phyloP scores from a whole-genome alignment of 2,888 invertebrate species.

The Drosophila kambysellisi region DNA sequence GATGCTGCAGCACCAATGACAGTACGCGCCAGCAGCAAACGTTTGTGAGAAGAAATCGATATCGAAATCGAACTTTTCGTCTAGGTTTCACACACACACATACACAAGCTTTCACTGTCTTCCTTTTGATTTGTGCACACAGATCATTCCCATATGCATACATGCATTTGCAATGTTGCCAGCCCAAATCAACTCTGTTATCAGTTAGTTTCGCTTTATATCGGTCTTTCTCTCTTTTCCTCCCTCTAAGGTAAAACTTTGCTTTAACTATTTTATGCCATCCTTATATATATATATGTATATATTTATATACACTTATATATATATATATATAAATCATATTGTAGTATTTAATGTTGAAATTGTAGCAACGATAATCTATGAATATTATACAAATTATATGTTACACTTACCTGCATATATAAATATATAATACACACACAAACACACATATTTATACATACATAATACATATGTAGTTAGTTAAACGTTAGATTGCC shows the following conservation, averaged over 20 bases:
- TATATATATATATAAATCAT: slow-evolving; percentile 34
- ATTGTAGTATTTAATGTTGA: slow-evolving; percentile 75
- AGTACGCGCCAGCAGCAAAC: slow-evolving; percentile 61
- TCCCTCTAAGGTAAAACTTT: slow-evolving; percentile 33
- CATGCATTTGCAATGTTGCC: slow-evolving; percentile 67
- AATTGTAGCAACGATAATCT: slow-evolving; percentile 71
- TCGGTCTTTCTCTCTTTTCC: background rate
- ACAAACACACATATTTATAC: slow-evolving; percentile 40
- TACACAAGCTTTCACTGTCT: slow-evolving; percentile 34
- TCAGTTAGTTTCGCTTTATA: slow-evolving; percentile 18
- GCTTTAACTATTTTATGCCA: slow-evolving; percentile 69
- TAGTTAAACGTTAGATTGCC: slow-evolving; percentile 77
- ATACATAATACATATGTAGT: slow-evolving; percentile 55
- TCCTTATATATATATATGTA: slow-evolving; percentile 31
- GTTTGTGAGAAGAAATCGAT: slow-evolving; percentile 85
- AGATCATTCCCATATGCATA: slow-evolving; percentile 18
- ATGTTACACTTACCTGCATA: slow-evolving; percentile 76
- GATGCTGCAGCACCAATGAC: slow-evolving; percentile 63
- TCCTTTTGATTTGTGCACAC: slow-evolving; percentile 49
- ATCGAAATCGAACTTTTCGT: slow-evolving; percentile 85
- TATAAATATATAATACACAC: slow-evolving; percentile 64
- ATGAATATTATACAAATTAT: slow-evolving; percentile 69
- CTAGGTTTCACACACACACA: slow-evolving; percentile 62
- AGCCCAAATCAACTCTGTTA: slow-evolving; percentile 49
- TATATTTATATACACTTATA: slow-evolving; percentile 26